A percentile compares a stretch with the other conserved stretches of the same genome.
These are phyloP conservation scores for Bombus haemorrhoidalis DNA, from an alignment of 1,140 invertebrate species.

Conservation along the genomic window DNA sequence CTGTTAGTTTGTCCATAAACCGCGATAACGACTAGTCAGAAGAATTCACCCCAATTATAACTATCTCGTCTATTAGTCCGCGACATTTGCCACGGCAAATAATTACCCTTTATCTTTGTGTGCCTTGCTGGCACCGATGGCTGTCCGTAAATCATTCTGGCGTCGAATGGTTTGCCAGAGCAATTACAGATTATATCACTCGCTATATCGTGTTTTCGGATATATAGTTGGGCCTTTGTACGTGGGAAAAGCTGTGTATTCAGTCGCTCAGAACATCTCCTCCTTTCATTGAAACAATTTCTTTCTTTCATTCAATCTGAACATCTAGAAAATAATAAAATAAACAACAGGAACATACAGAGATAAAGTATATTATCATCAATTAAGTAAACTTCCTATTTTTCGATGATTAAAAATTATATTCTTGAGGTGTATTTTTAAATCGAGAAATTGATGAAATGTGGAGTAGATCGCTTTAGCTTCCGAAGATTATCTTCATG, in stretches of 20 bases:
- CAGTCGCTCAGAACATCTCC: neutral
- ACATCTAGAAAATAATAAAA: neutral
- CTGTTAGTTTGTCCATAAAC: slow-evolving; percentile 1
- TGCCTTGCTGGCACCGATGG: neutral
- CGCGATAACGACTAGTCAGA: slow-evolving; percentile 18
- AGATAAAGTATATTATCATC: no score
- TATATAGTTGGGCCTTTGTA: neutral
- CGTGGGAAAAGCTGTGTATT: neutral
- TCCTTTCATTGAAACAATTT: neutral
- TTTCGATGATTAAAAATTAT: no score
- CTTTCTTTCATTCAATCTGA: neutral
- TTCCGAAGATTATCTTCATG: neutral
- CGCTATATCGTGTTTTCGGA: neutral
- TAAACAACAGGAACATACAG: no score
- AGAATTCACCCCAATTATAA: slow-evolving; percentile 1
- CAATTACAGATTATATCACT: neutral
- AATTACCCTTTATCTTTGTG: neutral
- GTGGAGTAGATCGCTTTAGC: no score
- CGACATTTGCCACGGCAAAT: neutral
- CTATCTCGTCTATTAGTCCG: neutral
- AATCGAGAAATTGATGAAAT: no score
- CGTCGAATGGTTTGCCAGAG: neutral
- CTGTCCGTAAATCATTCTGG: slow-evolving; percentile 14
- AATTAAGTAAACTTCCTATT: no score
- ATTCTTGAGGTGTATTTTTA: no score